Conservation (phyloP, 2,113 vertebrate species). For the Malaclemys terrapin region DNA sequence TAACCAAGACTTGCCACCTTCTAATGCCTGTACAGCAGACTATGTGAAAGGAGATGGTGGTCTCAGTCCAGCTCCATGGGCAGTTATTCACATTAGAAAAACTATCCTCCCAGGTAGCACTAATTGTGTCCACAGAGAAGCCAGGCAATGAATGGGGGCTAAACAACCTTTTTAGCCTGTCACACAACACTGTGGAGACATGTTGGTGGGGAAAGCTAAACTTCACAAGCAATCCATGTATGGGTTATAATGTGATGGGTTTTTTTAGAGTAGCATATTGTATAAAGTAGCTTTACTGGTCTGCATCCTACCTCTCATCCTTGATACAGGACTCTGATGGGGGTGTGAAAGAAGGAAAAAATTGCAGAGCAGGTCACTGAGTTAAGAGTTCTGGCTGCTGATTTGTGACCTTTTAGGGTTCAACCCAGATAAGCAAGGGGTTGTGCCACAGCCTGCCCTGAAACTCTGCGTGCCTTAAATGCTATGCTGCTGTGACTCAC, state of each 20-base stretch:
- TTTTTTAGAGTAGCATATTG: not conserved
- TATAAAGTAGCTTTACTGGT: not conserved
- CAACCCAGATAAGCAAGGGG: not conserved
- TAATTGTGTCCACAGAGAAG: not conserved
- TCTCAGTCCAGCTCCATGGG: not conserved
- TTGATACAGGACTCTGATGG: not conserved
- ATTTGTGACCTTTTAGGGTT: not conserved
- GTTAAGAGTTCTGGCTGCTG: constrained; percentile 44
- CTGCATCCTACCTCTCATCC: not conserved
- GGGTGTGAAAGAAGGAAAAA: not conserved
- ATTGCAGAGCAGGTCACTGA: not conserved
- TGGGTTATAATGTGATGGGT: not conserved
- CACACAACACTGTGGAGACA: not conserved
- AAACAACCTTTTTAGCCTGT: not conserved
- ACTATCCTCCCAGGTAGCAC: not conserved
- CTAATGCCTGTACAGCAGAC: not conserved
- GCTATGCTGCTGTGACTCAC: not conserved
- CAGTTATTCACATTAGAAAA: constrained; percentile 19
- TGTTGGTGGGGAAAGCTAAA: not conserved
- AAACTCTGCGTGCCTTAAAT: not conserved
- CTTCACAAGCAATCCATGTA: not conserved
- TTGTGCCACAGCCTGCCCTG: not conserved
- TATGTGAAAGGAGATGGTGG: not conserved
- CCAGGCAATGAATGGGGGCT: not conserved
- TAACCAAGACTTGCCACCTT: not conserved